phyloP scores from a whole-genome alignment of 1,140 invertebrate genomes.

The Bombus vancouverensis region DNA sequence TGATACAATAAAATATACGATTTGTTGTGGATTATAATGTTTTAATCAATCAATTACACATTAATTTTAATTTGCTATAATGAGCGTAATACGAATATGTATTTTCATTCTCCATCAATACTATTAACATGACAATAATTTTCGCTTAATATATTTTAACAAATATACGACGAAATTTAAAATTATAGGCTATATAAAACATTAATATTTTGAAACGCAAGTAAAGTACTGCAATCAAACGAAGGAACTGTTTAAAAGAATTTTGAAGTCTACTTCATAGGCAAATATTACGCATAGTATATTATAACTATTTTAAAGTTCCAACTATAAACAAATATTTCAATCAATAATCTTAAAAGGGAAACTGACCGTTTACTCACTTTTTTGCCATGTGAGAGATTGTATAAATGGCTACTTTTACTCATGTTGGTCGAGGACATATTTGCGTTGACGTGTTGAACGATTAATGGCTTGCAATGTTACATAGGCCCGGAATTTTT shows the following conservation, averaged over 20 bases:
- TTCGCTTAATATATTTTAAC: no score
- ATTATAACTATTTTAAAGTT: background rate
- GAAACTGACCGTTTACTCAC: background rate
- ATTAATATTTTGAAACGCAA: background rate
- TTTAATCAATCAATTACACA: no score
- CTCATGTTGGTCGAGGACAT: background rate
- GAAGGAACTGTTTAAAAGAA: background rate
- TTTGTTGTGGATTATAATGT: no score
- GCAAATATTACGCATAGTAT: background rate
- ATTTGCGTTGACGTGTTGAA: background rate
- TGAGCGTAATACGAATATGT: no score
- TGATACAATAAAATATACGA: no score
- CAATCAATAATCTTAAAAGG: conserved; percentile 2
- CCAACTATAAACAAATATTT: background rate
- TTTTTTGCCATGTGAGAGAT: conserved; percentile 3
- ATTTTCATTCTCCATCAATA: no score
- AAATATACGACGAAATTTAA: background rate
- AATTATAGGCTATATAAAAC: background rate
- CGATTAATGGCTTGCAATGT: background rate
- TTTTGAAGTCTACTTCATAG: background rate
- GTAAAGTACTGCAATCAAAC: background rate
- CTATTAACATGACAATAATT: no score
- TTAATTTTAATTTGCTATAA: no score
- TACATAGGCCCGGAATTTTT: background rate
- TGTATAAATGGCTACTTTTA: background rate